Evolutionary conservation across 2,113 vertebrate species (phyloP).

Genomic region (Isichthys henryi): DNA sequence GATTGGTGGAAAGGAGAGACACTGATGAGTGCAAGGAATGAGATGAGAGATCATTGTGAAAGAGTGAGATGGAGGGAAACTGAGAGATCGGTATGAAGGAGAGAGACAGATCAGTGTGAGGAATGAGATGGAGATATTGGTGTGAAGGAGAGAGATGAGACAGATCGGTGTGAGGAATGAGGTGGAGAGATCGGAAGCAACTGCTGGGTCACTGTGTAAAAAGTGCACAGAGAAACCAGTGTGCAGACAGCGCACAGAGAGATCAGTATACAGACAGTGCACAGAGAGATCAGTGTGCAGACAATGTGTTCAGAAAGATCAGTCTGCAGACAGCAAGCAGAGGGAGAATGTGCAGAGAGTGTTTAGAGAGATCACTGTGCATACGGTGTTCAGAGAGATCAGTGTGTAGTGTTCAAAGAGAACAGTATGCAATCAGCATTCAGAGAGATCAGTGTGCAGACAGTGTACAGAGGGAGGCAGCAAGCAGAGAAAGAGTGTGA

Average conservation of each 20-base stretch:
- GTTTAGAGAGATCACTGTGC: neutral
- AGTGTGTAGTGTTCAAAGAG: neutral
- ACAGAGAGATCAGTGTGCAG: neutral
- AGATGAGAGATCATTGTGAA: neutral
- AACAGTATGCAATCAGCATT: neutral
- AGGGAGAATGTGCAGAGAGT: neutral
- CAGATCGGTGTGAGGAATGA: too few species aligned
- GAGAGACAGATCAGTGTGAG: too few species aligned
- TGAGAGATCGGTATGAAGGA: too few species aligned
- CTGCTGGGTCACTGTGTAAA: neutral
- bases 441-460: neutral
- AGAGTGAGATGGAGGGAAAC: too few species aligned
- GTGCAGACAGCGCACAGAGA: neutral
- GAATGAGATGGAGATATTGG: too few species aligned
- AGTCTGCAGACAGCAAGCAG: neutral
- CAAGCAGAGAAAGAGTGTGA: neutral
- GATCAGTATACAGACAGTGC: neutral
- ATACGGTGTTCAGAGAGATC: neutral
- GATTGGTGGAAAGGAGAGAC: too few species aligned
- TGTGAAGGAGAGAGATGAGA: neutral
- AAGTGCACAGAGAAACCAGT: neutral
- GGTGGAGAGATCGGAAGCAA: too few species aligned
- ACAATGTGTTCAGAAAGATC: neutral
- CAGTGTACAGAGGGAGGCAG: constrained; percentile 10
- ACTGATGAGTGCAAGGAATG: neutral